Percentiles rank a stretch among this genome's conserved stretches.
These are phyloP conservation scores for Synchiropus splendidus DNA, from an alignment of 2,113 vertebrate species.

Conservation along the genomic window DNA sequence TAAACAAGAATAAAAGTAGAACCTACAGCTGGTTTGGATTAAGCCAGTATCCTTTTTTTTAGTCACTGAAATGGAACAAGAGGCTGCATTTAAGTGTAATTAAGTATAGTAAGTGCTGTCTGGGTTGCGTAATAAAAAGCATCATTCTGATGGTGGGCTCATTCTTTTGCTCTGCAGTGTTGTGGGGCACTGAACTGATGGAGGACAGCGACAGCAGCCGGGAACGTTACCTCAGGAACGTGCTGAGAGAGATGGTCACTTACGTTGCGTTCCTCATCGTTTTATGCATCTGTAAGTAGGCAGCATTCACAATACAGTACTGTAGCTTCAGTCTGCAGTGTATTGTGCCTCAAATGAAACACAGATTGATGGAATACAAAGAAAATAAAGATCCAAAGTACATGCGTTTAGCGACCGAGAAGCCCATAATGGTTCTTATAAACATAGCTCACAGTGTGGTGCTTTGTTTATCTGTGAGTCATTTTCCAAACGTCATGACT, in stretches of 20 bases:
- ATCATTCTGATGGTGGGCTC: not conserved
- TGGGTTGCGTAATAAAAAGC: too few species aligned
- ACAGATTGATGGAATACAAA: not conserved
- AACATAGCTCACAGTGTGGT: too few species aligned
- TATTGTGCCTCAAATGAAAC: not conserved
- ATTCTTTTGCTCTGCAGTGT: slow-evolving; percentile 63
- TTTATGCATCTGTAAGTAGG: slow-evolving; percentile 83
- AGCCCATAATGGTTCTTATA: too few species aligned
- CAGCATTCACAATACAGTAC: not conserved
- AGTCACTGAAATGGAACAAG: too few species aligned
- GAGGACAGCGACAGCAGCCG: slow-evolving; percentile 81
- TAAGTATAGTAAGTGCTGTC: not conserved
- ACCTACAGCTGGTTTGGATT: too few species aligned
- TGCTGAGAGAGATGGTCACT: slow-evolving; percentile 83
- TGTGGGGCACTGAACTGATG: slow-evolving; percentile 95
- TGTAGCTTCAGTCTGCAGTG: too few species aligned
- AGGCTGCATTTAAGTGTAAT: not conserved
- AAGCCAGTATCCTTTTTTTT: too few species aligned
- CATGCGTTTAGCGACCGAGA: too few species aligned
- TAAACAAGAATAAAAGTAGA: too few species aligned
- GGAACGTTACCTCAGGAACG: slow-evolving; percentile 83
- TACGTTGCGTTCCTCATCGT: slow-evolving; percentile 84
- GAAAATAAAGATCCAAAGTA: too few species aligned
- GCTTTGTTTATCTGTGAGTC: not conserved
- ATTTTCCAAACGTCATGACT: slow-evolving; percentile 23